These are phyloP conservation scores for Apamea sordens DNA, from an alignment of 2,888 invertebrate species.

Conservation along the genomic window DNA sequence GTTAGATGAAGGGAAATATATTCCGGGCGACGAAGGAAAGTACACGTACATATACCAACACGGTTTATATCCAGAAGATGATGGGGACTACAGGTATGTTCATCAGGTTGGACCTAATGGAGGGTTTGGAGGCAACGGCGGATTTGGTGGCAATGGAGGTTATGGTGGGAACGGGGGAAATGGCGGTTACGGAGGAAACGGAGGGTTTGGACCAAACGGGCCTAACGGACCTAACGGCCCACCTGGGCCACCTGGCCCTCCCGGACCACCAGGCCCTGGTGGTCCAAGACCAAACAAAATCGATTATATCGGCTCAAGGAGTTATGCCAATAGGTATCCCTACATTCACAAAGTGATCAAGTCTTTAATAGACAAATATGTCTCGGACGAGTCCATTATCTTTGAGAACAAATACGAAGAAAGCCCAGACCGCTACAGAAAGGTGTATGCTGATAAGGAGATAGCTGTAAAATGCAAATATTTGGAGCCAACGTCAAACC, in stretches of 20 bases:
- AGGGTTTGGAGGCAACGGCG: constrained; percentile 75
- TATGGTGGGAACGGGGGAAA: constrained; percentile 69
- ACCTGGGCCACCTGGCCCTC: constrained; percentile 57
- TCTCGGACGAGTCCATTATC: constrained; percentile 76
- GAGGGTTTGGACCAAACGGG: constrained; percentile 63
- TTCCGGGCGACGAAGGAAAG: constrained; percentile 88
- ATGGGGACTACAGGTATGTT: constrained; percentile 88
- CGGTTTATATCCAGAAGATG: constrained; percentile 80
- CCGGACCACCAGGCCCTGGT: constrained; percentile 66
- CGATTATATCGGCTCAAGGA: constrained; percentile 79
- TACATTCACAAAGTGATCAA: constrained; percentile 83
- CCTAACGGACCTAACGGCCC: constrained; percentile 63
- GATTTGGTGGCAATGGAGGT: constrained; percentile 74
- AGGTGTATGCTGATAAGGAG: constrained; percentile 78
- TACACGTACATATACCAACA: constrained; percentile 86
- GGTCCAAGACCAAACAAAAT: constrained; percentile 68
- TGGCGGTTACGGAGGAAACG: constrained; percentile 63
- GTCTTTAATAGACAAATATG: constrained; percentile 79
- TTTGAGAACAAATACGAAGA: constrained; percentile 76
- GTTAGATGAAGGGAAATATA: constrained; percentile 87
- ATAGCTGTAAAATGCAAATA: constrained; percentile 83
- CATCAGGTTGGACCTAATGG: constrained; percentile 83
- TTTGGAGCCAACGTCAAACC: constrained; percentile 73
- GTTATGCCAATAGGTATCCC: constrained; percentile 83
- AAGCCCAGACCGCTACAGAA: constrained; percentile 76